Conservation (phyloP, 2,888 invertebrate genomes). For the Venustoraphidia nigricollis region DNA sequence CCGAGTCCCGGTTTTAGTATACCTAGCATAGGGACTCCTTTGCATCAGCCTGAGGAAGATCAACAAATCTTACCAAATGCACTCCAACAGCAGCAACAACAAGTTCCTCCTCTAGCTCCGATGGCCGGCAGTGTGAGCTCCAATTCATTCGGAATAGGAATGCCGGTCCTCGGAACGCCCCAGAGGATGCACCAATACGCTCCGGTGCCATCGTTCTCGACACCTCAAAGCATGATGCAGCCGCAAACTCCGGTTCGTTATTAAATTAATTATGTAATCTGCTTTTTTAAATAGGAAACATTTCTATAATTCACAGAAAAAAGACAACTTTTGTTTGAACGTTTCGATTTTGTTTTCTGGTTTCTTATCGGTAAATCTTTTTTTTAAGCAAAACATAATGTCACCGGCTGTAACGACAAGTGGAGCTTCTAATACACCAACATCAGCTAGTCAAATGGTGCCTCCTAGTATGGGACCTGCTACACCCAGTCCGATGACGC, state of each 20-base stretch:
- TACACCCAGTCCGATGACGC: slow-evolving; percentile 66
- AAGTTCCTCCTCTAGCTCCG: slow-evolving; percentile 40
- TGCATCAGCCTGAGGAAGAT: slow-evolving; percentile 83
- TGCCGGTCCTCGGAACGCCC: slow-evolving; percentile 48
- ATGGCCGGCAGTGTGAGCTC: slow-evolving; percentile 37
- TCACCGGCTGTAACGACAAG: slow-evolving; percentile 59
- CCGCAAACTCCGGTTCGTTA: slow-evolving; percentile 70
- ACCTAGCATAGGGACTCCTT: slow-evolving; percentile 78
- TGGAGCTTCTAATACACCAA: slow-evolving; percentile 25
- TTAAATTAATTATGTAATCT: slow-evolving; percentile 7
- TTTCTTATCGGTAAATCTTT: slow-evolving; percentile 3
- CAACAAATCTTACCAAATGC: slow-evolving; percentile 79
- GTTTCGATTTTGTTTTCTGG: background rate
- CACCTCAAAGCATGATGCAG: slow-evolving; percentile 77
- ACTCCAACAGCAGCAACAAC: slow-evolving; percentile 51
- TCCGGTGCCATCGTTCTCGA: slow-evolving; percentile 59
- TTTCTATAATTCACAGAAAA: background rate
- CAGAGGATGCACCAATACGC: slow-evolving; percentile 54
- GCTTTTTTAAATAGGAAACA: slow-evolving; percentile 2
- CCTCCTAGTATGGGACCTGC: slow-evolving; percentile 55
- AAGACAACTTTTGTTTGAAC: background rate
- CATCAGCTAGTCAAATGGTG: slow-evolving; percentile 41
- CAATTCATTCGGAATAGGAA: slow-evolving; percentile 38
- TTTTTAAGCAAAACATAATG: slow-evolving; percentile 64
- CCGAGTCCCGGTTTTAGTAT: slow-evolving; percentile 80